Evolutionary conservation across 2,113 vertebrate species (phyloP).

Genomic region (Potamarius usumacintae): DNA sequence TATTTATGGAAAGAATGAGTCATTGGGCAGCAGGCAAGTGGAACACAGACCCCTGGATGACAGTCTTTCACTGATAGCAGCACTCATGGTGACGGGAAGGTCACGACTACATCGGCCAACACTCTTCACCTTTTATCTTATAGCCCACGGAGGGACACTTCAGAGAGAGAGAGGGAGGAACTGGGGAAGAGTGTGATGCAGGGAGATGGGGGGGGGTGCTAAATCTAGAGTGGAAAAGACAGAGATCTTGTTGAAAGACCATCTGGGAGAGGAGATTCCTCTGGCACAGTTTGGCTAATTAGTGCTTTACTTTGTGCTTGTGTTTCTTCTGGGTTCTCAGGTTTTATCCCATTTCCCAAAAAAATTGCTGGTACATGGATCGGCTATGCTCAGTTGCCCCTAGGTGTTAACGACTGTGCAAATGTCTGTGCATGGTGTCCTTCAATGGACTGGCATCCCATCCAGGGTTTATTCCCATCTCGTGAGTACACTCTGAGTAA

Average conservation of each 20-base stretch:
- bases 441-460: neutral
- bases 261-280: neutral
- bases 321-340: neutral
- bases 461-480: neutral
- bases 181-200: slow-evolving; percentile 40
- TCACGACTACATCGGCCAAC: slow-evolving; percentile 55
- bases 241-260: neutral
- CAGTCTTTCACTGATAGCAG: slow-evolving; percentile 71
- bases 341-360: neutral
- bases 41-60: slow-evolving; percentile 56
- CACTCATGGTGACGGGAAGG: slow-evolving; percentile 64
- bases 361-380: neutral
- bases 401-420: neutral
- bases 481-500: neutral
- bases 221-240: slow-evolving; percentile 22
- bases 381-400: neutral
- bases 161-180: slow-evolving; percentile 56
- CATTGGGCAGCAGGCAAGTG: slow-evolving; percentile 2
- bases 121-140: slow-evolving; percentile 66
- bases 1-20: slow-evolving; percentile 47
- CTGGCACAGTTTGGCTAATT: neutral
- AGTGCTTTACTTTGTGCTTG: neutral
- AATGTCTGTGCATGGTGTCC: neutral
- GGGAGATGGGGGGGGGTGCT: slow-evolving; percentile 20
- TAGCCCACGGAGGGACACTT: slow-evolving; percentile 62